These are phyloP conservation scores for Branchinecta lynchi DNA, from an alignment of 1,140 invertebrate genomes.

Conservation along the genomic window DNA sequence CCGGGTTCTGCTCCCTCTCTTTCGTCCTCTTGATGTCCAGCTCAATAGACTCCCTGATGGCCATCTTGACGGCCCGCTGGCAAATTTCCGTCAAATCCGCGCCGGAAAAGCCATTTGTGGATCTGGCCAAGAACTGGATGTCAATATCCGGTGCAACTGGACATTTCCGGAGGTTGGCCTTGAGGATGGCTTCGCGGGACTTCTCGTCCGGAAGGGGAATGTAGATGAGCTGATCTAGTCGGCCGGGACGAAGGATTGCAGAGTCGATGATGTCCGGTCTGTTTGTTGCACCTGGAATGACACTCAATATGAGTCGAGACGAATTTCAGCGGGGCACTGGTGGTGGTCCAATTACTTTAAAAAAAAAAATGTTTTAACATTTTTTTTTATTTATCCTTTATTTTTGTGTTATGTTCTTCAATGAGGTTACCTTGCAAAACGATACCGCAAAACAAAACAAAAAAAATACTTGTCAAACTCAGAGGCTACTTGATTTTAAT, in stretches of 20 bases:
- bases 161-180: slow-evolving; percentile 89
- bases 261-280: slow-evolving; percentile 91
- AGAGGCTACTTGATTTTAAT: no score
- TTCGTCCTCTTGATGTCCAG: slow-evolving; percentile 78
- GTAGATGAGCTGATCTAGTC: slow-evolving; percentile 97
- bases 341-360: no score
- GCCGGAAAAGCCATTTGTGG: slow-evolving; percentile 92
- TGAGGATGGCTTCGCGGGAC: slow-evolving; percentile 87
- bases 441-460: no score
- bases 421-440: no score
- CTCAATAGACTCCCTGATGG: slow-evolving; percentile 96
- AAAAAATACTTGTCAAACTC: no score
- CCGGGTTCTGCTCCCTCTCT: slow-evolving; percentile 61
- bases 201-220: slow-evolving; percentile 98
- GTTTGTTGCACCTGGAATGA: slow-evolving; percentile 57
- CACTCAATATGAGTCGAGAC: no score
- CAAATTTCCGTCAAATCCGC: slow-evolving; percentile 99
- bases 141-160: slow-evolving; percentile 92
- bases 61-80: slow-evolving; percentile 96
- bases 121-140: slow-evolving; percentile 82
- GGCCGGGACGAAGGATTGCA: slow-evolving; percentile 92
- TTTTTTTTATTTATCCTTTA: no score
- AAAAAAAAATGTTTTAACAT: no score
- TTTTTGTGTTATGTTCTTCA: no score
- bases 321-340: no score